These are phyloP conservation scores for Triplophysa siluroides DNA, from an alignment of 2,113 vertebrate genomes.

Conservation along the genomic window DNA sequence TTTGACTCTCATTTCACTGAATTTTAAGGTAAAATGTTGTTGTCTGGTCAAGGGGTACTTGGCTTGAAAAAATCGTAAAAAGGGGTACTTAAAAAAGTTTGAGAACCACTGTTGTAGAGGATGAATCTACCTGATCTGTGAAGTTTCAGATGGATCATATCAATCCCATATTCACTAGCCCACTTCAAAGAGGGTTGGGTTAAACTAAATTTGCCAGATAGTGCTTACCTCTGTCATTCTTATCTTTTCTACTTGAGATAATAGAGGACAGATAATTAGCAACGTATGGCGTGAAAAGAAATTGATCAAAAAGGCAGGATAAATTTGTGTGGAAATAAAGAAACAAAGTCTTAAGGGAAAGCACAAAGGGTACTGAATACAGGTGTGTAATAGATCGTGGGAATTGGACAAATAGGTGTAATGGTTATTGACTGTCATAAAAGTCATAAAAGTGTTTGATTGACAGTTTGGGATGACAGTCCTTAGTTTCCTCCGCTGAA, in stretches of 20 bases:
- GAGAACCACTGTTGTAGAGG: too few relatives aligned
- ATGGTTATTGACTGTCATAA: neutral
- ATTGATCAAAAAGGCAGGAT: neutral
- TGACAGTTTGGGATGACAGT: conserved; percentile 28
- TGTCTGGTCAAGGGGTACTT: too few relatives aligned
- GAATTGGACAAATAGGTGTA: conserved; percentile 13
- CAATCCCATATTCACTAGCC: neutral
- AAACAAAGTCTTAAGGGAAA: too few relatives aligned
- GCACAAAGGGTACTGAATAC: neutral
- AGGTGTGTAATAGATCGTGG: conserved; percentile 2
- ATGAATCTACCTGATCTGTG: too few relatives aligned
- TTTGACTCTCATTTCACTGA: too few relatives aligned
- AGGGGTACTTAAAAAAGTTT: too few relatives aligned
- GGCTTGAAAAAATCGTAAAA: too few relatives aligned
- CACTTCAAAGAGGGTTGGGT: neutral
- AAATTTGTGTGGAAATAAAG: neutral
- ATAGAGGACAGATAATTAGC: neutral
- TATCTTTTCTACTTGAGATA: conserved; percentile 29
- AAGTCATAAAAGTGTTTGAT: conserved; percentile 7
- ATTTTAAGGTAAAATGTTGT: too few relatives aligned
- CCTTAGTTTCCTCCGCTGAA: conserved; percentile 1
- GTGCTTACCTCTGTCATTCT: neutral
- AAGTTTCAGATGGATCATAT: conserved; percentile 13
- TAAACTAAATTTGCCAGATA: conserved; percentile 6
- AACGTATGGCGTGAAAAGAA: neutral